phyloP scores from a whole-genome alignment of 1,140 invertebrate genomes.

The Drosophila simulans region DNA sequence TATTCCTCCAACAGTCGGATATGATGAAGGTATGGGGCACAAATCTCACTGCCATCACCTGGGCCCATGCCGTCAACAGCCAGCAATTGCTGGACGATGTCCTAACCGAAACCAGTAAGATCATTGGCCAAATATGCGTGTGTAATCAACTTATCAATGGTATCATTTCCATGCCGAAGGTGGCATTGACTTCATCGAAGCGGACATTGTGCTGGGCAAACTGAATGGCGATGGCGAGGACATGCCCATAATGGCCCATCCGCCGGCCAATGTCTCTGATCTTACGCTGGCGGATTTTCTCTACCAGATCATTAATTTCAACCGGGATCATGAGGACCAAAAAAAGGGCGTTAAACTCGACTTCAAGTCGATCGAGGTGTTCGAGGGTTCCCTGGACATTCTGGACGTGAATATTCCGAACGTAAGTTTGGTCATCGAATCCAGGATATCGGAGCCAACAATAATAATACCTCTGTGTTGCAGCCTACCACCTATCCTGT shows the following conservation, averaged over 20 bases:
- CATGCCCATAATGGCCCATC: conserved; percentile 94
- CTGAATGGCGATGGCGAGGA: conserved; percentile 85
- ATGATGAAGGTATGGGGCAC: conserved; percentile 52
- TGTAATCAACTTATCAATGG: conserved; percentile 17
- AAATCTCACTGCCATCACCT: conserved; percentile 91
- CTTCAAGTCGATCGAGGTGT: conserved; percentile 93
- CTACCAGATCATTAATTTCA: conserved; percentile 85
- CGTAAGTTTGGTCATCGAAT: conserved; percentile 22
- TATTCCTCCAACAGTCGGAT: conserved; percentile 28
- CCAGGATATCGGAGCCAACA: too few relatives aligned
- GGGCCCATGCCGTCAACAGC: conserved; percentile 94
- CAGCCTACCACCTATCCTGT: conserved; percentile 90
- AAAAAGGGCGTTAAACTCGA: conserved; percentile 94
- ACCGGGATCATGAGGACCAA: conserved; percentile 69
- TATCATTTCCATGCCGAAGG: conserved; percentile 70
- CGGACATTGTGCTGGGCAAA: conserved; percentile 91
- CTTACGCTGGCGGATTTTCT: conserved; percentile 91
- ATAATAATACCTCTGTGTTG: not conserved
- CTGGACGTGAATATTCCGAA: conserved; percentile 84
- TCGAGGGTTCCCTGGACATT: conserved; percentile 88
- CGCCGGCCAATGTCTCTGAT: conserved; percentile 90
- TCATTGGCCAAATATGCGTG: conserved; percentile 7
- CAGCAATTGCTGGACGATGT: conserved; percentile 87
- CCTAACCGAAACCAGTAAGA: conserved; percentile 85
- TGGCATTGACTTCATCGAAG: conserved; percentile 92